These are phyloP conservation scores for Ptychoptera albimana DNA, from an alignment of 2,888 invertebrate species.

Conservation along the genomic window DNA sequence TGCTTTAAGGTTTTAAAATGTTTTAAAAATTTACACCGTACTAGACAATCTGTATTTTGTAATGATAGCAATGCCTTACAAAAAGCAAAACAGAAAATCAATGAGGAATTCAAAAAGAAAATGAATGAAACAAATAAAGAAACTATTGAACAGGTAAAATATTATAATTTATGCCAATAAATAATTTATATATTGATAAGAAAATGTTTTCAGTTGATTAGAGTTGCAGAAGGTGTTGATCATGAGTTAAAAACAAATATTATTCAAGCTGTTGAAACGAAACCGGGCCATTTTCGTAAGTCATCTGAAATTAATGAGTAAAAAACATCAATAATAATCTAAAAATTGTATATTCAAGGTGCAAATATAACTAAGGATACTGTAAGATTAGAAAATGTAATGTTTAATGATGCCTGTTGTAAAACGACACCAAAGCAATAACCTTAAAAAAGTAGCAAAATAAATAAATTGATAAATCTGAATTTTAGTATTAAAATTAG, in stretches of 20 bases:
- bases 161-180: not conserved
- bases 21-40: slow-evolving; percentile 57
- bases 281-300: slow-evolving; percentile 50
- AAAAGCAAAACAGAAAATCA: slow-evolving; percentile 53
- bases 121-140: slow-evolving; percentile 39
- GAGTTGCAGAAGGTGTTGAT: slow-evolving; percentile 51
- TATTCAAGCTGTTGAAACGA: slow-evolving; percentile 52
- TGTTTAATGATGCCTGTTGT: slow-evolving; percentile 33
- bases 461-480: too few species aligned
- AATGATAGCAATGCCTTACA: slow-evolving; percentile 46
- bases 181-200: too few species aligned
- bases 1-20: slow-evolving; percentile 42
- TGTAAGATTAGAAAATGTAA: slow-evolving; percentile 44
- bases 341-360: slow-evolving; percentile 32
- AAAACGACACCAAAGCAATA: too few species aligned
- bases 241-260: slow-evolving; percentile 52
- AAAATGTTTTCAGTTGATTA: slow-evolving; percentile 42
- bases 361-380: slow-evolving; percentile 44
- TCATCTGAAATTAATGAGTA: slow-evolving; percentile 4
- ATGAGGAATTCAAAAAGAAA: slow-evolving; percentile 56
- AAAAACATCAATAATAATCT: slow-evolving; percentile 5
- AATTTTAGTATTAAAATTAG: too few species aligned
- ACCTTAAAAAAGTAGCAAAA: too few species aligned
- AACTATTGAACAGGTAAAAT: slow-evolving; percentile 45
- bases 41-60: slow-evolving; percentile 47